phyloP scores from a whole-genome alignment of 1,140 invertebrate genomes.

The Calliopsis andreniformis region DNA sequence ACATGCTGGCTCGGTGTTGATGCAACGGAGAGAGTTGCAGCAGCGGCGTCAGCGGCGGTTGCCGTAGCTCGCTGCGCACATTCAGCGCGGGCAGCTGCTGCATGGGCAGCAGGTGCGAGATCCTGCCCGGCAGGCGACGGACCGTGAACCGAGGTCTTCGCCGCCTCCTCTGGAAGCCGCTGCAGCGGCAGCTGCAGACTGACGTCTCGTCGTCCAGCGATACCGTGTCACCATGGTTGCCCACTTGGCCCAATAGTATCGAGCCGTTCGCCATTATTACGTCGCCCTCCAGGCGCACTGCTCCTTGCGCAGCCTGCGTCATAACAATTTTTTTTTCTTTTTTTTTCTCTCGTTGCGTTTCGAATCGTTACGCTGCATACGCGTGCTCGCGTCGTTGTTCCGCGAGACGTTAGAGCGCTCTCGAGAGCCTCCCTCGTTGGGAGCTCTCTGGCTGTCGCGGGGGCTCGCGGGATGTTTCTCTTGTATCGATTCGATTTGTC shows the following conservation, averaged over 20 bases:
- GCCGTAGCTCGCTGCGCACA: constrained; percentile 79
- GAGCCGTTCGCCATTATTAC: constrained; percentile 95
- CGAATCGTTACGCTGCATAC: constrained; percentile 13
- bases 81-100: constrained; percentile 83
- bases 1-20: constrained; percentile 84
- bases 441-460: not conserved
- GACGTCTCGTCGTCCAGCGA: constrained; percentile 87
- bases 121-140: constrained; percentile 87
- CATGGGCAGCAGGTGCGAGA: constrained; percentile 87
- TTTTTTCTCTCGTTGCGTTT: not conserved
- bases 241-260: constrained; percentile 87
- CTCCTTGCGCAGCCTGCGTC: constrained; percentile 89
- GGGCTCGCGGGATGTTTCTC: not conserved
- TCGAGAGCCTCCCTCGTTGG: not conserved
- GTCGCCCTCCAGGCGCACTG: constrained; percentile 96
- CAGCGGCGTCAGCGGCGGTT: constrained; percentile 78
- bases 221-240: constrained; percentile 82
- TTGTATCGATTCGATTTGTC: constrained; percentile 35
- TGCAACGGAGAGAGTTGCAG: constrained; percentile 81
- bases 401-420: not conserved
- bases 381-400: not conserved
- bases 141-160: constrained; percentile 86
- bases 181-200: constrained; percentile 92
- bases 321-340: constrained; percentile 23
- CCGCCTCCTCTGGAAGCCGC: constrained; percentile 85